These are phyloP conservation scores for Phoenicopterus ruber DNA, from an alignment of 2,113 vertebrate genomes.

Conservation along the genomic window DNA sequence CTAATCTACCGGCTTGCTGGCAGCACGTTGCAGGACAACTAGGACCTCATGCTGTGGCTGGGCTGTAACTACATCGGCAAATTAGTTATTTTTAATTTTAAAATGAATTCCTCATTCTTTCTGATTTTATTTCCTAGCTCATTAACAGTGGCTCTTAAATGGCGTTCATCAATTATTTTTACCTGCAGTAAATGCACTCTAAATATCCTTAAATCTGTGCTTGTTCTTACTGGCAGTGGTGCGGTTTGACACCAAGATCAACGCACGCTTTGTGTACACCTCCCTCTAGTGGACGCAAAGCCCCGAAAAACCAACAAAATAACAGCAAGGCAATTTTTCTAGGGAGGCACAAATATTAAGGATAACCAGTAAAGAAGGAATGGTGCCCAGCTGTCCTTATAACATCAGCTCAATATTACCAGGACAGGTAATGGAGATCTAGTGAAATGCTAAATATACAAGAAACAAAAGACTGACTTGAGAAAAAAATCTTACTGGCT, in stretches of 20 bases:
- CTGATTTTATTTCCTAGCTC: not conserved
- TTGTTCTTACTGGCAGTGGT: not conserved
- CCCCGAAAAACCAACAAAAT: not conserved
- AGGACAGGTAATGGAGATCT: fast-evolving
- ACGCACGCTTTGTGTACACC: not conserved
- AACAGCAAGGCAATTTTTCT: not conserved
- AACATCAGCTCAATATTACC: not conserved
- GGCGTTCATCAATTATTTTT: not conserved
- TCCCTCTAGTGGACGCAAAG: slow-evolving; percentile 22
- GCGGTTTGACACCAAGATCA: not conserved
- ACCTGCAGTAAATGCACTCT: not conserved
- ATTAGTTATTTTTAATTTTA: not conserved
- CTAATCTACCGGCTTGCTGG: fast-evolving
- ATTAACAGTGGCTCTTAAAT: not conserved
- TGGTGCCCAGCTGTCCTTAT: not conserved
- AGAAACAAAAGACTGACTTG: not conserved
- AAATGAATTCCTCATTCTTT: not conserved
- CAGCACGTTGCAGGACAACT: not conserved
- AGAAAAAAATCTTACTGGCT: not conserved
- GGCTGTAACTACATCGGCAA: not conserved
- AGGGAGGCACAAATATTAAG: not conserved
- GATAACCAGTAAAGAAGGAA: not conserved
- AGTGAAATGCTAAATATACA: not conserved
- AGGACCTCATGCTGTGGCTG: not conserved
- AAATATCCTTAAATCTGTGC: not conserved